Evolutionary conservation across 2,797 vertebrate genomes (phyloP).

Genomic region (Buphagus erythrorhynchus): DNA sequence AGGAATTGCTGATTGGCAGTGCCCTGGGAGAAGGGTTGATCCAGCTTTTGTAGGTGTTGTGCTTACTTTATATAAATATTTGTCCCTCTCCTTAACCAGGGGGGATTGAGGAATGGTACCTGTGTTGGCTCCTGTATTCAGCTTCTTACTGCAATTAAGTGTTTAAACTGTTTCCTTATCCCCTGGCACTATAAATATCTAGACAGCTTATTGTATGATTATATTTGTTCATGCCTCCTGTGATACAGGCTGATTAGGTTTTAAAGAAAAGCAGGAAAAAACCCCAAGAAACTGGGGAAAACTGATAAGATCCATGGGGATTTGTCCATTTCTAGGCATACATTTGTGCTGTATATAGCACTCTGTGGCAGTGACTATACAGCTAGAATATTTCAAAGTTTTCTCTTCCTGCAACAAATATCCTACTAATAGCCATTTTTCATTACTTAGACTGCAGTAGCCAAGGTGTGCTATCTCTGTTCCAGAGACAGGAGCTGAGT

Average conservation of each 20-base stretch:
- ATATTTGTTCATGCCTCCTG: background rate
- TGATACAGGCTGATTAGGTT: background rate
- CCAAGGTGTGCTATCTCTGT: background rate
- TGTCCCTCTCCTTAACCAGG: background rate
- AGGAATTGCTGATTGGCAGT: background rate
- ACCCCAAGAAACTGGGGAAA: background rate
- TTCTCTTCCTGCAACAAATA: background rate
- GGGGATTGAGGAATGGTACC: background rate
- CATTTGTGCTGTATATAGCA: background rate
- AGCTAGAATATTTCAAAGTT: background rate
- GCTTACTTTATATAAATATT: background rate
- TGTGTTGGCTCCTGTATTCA: background rate
- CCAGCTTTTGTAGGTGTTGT: background rate
- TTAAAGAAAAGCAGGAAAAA: background rate
- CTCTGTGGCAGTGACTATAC: background rate
- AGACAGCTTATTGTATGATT: conserved; percentile 19
- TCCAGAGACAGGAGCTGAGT: background rate
- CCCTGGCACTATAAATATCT: background rate
- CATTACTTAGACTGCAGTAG: background rate
- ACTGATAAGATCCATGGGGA: background rate
- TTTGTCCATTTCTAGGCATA: background rate
- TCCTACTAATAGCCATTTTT: background rate
- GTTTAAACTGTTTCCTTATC: conserved; percentile 20
- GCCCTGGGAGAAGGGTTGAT: background rate
- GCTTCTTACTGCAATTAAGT: background rate